Evolutionary conservation across 2,113 vertebrate species (phyloP).

Genomic region (Cinclus mexicanus): DNA sequence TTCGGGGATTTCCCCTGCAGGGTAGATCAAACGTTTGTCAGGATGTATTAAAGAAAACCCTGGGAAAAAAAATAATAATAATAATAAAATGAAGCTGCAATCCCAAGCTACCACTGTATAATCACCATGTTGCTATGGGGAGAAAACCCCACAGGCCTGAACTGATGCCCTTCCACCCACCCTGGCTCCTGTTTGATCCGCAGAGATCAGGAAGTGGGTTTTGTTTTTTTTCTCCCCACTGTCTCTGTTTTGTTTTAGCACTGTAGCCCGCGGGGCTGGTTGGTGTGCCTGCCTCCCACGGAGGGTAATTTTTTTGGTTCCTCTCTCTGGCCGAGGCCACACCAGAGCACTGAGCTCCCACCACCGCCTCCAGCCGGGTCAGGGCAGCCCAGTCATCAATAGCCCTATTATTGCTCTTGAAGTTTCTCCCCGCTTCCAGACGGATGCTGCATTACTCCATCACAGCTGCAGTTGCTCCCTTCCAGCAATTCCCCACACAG

Average conservation of each 20-base stretch:
- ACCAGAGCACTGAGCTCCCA: neutral
- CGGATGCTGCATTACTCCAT: conserved; percentile 13
- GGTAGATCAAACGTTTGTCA: conserved; percentile 55
- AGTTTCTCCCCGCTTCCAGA: neutral
- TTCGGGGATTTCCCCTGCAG: conserved; percentile 49
- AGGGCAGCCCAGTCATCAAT: conserved; percentile 28
- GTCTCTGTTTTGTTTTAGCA: conserved; percentile 35
- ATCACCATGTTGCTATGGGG: neutral
- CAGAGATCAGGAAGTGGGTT: conserved; percentile 14
- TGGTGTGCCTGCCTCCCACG: conserved; percentile 26
- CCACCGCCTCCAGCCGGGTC: neutral
- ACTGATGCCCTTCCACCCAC: neutral
- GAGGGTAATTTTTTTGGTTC: neutral
- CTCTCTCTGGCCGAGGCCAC: neutral
- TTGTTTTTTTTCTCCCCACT: neutral
- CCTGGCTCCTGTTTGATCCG: neutral
- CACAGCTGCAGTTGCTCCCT: conserved; percentile 60
- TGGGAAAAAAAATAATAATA: neutral
- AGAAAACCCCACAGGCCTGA: conserved; percentile 42
- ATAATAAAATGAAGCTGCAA: neutral
- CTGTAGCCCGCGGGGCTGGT: neutral
- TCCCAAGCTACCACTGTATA: neutral
- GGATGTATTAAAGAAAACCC: conserved; percentile 12
- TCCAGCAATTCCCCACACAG: conserved; percentile 57
- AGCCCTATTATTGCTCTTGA: conserved; percentile 24